These are phyloP conservation scores for Chrysogorgia sp. DNA, from an alignment of 92 coral and sea anemone species.

Conservation along the genomic window DNA sequence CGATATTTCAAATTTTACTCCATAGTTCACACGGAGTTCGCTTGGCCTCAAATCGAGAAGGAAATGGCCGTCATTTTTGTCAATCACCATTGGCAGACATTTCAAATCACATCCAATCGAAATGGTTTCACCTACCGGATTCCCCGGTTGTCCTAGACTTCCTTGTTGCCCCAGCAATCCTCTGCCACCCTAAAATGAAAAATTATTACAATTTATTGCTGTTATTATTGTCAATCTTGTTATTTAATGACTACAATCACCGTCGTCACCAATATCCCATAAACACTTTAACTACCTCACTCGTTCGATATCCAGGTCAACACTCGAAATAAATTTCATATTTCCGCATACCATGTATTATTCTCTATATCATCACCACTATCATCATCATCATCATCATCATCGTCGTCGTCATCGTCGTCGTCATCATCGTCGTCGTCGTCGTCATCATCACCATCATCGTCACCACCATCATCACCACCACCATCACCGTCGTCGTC, in stretches of 20 bases:
- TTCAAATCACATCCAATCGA: neutral
- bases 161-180: neutral
- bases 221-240: too few relatives aligned
- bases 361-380: too few relatives aligned
- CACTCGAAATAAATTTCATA: too few relatives aligned
- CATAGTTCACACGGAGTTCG: too few relatives aligned
- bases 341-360: too few relatives aligned
- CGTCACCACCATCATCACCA: neutral
- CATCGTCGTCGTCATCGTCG: neutral
- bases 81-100: neutral
- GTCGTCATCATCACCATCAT: neutral
- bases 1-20: too few relatives aligned
- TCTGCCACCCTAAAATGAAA: constrained; percentile 9
- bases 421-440: neutral
- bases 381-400: neutral
- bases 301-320: too few relatives aligned
- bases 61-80: too few relatives aligned
- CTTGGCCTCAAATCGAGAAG: too few relatives aligned
- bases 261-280: too few relatives aligned
- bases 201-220: neutral
- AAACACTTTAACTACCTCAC: too few relatives aligned
- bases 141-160: constrained; percentile 9
- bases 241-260: too few relatives aligned
- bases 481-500: neutral
- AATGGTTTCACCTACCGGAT: constrained; percentile 18